These are phyloP conservation scores for Echinops telfairi DNA, from an alignment of 2,113 vertebrate genomes.

Conservation along the genomic window DNA sequence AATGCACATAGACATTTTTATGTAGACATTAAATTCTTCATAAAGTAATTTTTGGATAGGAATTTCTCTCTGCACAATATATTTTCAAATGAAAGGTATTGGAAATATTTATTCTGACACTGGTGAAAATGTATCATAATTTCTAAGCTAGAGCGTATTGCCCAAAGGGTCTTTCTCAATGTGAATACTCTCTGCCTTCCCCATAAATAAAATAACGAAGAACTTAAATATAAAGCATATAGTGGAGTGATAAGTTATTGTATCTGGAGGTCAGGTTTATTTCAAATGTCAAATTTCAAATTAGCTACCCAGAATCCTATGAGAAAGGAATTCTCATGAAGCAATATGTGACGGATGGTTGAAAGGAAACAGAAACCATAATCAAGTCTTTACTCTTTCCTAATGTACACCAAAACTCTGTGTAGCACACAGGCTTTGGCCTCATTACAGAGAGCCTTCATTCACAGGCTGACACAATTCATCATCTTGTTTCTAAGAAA, in stretches of 20 bases:
- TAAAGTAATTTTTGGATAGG: not conserved
- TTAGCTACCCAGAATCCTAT: not conserved
- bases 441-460: slow-evolving; percentile 28
- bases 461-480: slow-evolving; percentile 63
- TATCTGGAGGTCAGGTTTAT: slow-evolving; percentile 41
- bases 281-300: slow-evolving; percentile 63
- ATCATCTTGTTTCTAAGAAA: slow-evolving; percentile 67
- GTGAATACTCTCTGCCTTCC: not conserved
- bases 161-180: not conserved
- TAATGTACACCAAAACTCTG: not conserved
- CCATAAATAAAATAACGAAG: slow-evolving; percentile 23
- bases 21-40: not conserved
- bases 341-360: slow-evolving; percentile 5
- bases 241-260: slow-evolving; percentile 34
- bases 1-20: not conserved
- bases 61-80: not conserved
- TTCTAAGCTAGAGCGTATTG: not conserved
- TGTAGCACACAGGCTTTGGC: not conserved
- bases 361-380: slow-evolving; percentile 56
- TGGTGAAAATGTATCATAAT: not conserved
- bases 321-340: slow-evolving; percentile 40
- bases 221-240: slow-evolving; percentile 33
- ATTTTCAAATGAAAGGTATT: not conserved
- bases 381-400: slow-evolving; percentile 56
- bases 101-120: slow-evolving; percentile 26